Evolutionary conservation across 2,113 vertebrate species (phyloP).

Genomic region (Crotalus tigris): DNA sequence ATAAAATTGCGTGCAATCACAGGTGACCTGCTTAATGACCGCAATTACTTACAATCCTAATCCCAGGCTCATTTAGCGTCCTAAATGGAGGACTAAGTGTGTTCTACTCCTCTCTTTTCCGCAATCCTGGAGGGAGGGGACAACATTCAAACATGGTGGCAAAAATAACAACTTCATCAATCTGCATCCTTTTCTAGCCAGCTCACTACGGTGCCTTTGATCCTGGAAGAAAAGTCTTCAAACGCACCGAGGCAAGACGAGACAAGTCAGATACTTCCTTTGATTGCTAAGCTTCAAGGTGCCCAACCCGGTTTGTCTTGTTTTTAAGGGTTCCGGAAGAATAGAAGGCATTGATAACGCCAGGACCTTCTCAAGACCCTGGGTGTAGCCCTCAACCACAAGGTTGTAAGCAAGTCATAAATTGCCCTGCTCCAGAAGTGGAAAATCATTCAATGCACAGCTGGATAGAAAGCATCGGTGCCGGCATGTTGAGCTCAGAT

Average conservation of each 20-base stretch:
- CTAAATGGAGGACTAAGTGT: not conserved
- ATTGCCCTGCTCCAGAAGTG: not conserved
- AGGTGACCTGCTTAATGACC: not conserved
- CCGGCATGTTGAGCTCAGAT: not conserved
- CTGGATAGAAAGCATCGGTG: not conserved
- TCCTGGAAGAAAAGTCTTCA: not conserved
- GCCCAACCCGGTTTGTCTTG: not conserved
- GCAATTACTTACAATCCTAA: not conserved
- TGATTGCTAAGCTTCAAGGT: not conserved
- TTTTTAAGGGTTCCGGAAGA: not conserved
- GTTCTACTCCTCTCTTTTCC: no score
- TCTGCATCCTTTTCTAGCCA: not conserved
- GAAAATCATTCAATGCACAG: not conserved
- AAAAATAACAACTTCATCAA: not conserved
- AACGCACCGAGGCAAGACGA: not conserved
- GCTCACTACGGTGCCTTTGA: not conserved
- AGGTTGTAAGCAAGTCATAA: not conserved
- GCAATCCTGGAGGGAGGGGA: no score
- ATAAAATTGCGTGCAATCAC: not conserved
- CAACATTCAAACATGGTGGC: not conserved
- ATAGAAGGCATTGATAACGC: not conserved
- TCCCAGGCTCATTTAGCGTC: not conserved
- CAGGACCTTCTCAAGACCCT: not conserved
- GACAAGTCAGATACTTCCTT: not conserved
- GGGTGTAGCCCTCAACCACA: not conserved